Conservation (phyloP, 2,113 vertebrate genomes). For the Cyprinodon variegatus region DNA sequence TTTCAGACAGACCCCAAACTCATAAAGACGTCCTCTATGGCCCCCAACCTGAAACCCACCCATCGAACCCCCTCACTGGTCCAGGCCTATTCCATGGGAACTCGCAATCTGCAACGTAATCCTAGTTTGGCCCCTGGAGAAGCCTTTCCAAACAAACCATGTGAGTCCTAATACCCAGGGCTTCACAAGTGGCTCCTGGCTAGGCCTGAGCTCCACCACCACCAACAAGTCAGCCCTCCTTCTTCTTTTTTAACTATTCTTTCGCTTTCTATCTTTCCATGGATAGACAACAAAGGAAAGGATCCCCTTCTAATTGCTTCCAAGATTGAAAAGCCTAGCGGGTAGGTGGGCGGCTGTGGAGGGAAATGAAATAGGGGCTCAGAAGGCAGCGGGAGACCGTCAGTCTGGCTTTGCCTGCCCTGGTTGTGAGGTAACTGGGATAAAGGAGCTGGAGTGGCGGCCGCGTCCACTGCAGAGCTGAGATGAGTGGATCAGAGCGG, state of each 20-base stretch:
- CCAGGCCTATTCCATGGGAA: constrained; percentile 77
- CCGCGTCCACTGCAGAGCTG: constrained; percentile 61
- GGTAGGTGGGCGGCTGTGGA: constrained; percentile 56
- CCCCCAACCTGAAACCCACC: constrained; percentile 79
- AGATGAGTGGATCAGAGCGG: constrained; percentile 68
- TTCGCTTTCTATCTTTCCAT: constrained; percentile 55
- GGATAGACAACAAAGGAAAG: constrained; percentile 72
- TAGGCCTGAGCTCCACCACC: constrained; percentile 65
- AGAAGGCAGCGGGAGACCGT: constrained; percentile 76
- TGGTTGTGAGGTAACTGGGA: constrained; percentile 68
- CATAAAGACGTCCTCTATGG: constrained; percentile 79
- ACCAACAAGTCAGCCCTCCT: constrained; percentile 64
- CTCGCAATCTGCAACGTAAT: constrained; percentile 82
- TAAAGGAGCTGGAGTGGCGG: constrained; percentile 74
- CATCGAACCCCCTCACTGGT: constrained; percentile 70
- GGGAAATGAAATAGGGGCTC: constrained; percentile 71
- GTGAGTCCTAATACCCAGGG: constrained; percentile 77
- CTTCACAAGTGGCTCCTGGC: constrained; percentile 76
- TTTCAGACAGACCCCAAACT: constrained; percentile 77
- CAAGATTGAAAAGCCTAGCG: constrained; percentile 74
- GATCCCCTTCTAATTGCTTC: constrained; percentile 79
- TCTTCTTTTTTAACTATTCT: constrained; percentile 54
- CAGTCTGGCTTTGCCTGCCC: constrained; percentile 72
- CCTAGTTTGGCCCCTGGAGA: constrained; percentile 78
- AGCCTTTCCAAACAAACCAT: constrained; percentile 79